Conservation (phyloP, 2,888 invertebrate species). For the Stenichneumon culpator region DNA sequence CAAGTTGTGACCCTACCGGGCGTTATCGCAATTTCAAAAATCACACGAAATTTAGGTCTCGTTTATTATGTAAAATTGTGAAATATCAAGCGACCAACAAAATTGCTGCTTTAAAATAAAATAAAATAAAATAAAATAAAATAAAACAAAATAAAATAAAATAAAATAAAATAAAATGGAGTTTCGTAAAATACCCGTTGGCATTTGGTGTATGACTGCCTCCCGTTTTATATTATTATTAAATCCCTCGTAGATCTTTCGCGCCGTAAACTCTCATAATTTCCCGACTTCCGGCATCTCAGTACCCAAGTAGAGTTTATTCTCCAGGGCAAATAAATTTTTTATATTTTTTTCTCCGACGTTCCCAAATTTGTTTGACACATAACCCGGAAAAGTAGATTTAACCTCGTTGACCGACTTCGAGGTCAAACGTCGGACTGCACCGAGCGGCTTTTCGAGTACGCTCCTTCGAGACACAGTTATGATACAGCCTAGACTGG, state of each 20-base stretch:
- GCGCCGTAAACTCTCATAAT: slow-evolving; percentile 1
- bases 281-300: background rate
- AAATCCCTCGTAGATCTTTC: background rate
- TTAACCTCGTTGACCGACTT: slow-evolving; percentile 6
- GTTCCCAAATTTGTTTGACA: slow-evolving; percentile 12
- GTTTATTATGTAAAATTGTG: too few relatives aligned
- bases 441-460: slow-evolving; percentile 13
- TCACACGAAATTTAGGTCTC: too few relatives aligned
- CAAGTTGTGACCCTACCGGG: background rate
- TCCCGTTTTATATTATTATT: background rate
- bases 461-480: background rate
- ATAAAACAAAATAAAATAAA: background rate
- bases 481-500: background rate
- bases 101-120: too few relatives aligned
- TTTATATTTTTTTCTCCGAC: background rate
- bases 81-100: too few relatives aligned
- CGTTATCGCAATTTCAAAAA: too few relatives aligned
- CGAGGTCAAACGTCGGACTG: slow-evolving; percentile 21
- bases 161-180: too few relatives aligned
- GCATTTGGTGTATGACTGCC: background rate
- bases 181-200: background rate
- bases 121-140: too few relatives aligned
- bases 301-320: background rate
- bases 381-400: background rate
- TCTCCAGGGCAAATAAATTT: background rate